phyloP scores from a whole-genome alignment of 2,888 invertebrate species.

The Mimumesa dahlbomi region DNA sequence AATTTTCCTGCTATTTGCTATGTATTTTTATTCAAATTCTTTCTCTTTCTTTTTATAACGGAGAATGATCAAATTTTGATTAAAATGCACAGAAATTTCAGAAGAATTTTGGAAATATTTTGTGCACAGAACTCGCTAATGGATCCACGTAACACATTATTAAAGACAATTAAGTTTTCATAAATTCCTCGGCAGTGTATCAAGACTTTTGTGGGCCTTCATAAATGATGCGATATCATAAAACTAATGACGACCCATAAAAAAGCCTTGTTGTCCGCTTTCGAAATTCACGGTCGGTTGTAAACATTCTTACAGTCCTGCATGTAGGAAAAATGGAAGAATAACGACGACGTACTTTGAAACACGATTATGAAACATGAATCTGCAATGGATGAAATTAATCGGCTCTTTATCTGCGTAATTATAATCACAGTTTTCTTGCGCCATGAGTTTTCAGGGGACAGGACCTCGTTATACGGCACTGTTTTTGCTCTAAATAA shows the following conservation, averaged over 20 bases:
- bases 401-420: slow-evolving; percentile 17
- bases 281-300: slow-evolving; percentile 56
- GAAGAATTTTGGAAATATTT: no score
- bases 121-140: no score
- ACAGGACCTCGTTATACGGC: neutral
- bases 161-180: no score
- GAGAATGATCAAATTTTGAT: no score
- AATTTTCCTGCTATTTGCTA: no score
- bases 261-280: slow-evolving; percentile 57
- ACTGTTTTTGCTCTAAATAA: slow-evolving; percentile 36
- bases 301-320: slow-evolving; percentile 65
- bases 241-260: slow-evolving; percentile 73
- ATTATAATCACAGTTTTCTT: slow-evolving; percentile 20
- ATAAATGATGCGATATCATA: slow-evolving; percentile 70
- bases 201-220: no score
- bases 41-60: no score
- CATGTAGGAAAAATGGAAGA: slow-evolving; percentile 6
- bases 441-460: slow-evolving; percentile 50
- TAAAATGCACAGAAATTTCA: no score
- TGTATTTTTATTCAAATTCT: no score
- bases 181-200: no score
- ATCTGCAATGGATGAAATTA: slow-evolving; percentile 26
- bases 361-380: slow-evolving; percentile 34
- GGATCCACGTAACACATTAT: no score
- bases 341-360: neutral